These are phyloP conservation scores for Poecilus cupreus DNA, from an alignment of 2,888 invertebrate species.

Conservation along the genomic window DNA sequence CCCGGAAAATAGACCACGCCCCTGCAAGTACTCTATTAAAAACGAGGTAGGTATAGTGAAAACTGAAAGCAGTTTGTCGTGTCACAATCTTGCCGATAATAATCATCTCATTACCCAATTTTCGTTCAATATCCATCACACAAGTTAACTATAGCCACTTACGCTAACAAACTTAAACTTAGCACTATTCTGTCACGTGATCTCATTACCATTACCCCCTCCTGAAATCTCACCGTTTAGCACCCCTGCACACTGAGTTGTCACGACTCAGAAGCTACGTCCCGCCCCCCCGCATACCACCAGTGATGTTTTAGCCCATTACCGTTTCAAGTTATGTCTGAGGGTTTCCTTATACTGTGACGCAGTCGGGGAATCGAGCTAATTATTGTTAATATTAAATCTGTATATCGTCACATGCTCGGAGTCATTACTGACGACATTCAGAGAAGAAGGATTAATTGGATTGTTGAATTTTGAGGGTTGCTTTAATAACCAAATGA, in stretches of 20 bases:
- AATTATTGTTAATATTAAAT: background rate
- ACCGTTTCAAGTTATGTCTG: background rate
- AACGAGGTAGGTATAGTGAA: too few species aligned
- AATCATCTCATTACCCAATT: background rate
- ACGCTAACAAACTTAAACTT: conserved; percentile 39
- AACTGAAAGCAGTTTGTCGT: too few species aligned
- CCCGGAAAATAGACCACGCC: too few species aligned
- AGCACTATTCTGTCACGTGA: conserved; percentile 32
- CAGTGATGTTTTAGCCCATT: background rate
- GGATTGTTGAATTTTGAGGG: too few species aligned
- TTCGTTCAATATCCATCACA: conserved; percentile 2
- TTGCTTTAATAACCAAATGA: too few species aligned
- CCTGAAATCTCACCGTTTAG: background rate
- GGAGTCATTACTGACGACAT: background rate
- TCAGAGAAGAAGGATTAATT: too few species aligned
- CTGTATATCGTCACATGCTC: background rate
- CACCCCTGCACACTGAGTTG: too few species aligned
- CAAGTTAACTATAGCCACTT: conserved; percentile 8
- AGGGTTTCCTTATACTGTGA: background rate
- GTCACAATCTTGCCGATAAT: background rate
- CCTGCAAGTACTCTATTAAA: too few species aligned
- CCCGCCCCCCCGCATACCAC: too few species aligned
- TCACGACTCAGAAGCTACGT: background rate
- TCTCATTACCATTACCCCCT: background rate
- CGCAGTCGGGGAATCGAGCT: background rate